Conservation (phyloP, 2,888 invertebrate species). For the Netelia fuscicornis region DNA sequence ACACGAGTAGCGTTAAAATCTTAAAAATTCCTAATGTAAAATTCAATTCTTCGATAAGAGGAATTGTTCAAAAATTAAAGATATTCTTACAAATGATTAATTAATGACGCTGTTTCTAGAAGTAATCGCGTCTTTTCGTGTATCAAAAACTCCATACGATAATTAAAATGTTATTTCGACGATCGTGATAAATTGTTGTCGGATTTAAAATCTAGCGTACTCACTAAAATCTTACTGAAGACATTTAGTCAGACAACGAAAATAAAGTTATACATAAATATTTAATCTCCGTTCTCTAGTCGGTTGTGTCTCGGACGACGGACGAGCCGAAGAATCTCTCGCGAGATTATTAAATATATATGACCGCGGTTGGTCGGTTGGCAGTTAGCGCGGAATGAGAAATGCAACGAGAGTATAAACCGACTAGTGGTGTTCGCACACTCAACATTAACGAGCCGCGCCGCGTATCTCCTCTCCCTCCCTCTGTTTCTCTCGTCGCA, state of each 20-base stretch:
- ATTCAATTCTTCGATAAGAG: no score
- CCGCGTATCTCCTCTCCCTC: not conserved
- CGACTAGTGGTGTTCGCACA: not conserved
- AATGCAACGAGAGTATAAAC: constrained; percentile 54
- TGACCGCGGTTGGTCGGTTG: constrained; percentile 42
- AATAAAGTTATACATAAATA: not conserved
- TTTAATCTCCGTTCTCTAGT: not conserved
- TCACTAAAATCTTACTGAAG: no score
- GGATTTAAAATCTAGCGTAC: not conserved
- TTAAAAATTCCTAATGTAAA: no score
- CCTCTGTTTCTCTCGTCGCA: constrained; percentile 36
- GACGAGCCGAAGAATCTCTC: constrained; percentile 4
- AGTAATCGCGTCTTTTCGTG: no score
- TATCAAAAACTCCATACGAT: no score
- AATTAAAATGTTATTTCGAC: no score
- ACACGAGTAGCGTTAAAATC: no score
- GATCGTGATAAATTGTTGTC: not conserved
- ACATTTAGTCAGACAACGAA: not conserved
- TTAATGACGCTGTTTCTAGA: no score
- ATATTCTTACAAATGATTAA: no score
- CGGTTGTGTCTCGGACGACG: constrained; percentile 8
- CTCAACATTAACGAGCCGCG: constrained; percentile 12
- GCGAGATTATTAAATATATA: constrained; percentile 36
- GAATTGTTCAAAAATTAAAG: no score
- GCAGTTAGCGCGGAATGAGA: constrained; percentile 56